Evolutionary conservation across 2,888 invertebrate species (phyloP), one percentile per base, ranked within the genome.

Genomic region (Spilosoma lubricipeda): DNA sequence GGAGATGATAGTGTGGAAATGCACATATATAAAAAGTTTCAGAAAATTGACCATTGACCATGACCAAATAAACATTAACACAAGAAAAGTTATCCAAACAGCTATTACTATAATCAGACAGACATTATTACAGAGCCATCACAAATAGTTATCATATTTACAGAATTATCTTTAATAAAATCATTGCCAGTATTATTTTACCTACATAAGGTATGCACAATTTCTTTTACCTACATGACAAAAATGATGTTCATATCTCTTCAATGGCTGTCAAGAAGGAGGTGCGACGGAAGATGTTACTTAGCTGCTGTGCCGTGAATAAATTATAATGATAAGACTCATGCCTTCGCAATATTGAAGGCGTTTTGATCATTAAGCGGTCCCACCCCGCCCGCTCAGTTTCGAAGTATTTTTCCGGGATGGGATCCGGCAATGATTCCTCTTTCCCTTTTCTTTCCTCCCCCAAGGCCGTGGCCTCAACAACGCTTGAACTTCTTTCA

Each of bases 281-380:
- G 80, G 73, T 73, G 76, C 80, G 80, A 79, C 79, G 82, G 80
- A 81, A 86, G 86, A 81, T 78, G 84, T 85, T 87, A 84, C 87
- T 86, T 86, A 86, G 88, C 88, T 89, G 90, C 89, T 91, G 86
- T 89, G 89, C 89, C 89, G 88, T 94, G 94, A 95, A 95, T 95
- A 94, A 95, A 94, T 95, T 94, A 95, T 94, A 93, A 93, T 91
- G 93, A 93, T 93, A 94, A 93, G 93, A 90, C 90, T 88, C 89
- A 88, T 91, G 91, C 90, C 92, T 91, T 91, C 91, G 93, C 92
- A 92, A 93, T 94, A 94, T 94, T 94, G 93, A 92, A 93, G 93
- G 92, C 93, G 93, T 93, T 93, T 92, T 93, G 93, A 94, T 94
- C 94, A 93, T 93, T 93, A 93, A 92, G 89, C 86, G 89, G 77